These are phyloP conservation scores for Sternotherus odoratus DNA, from an alignment of 2,797 vertebrate species.

Conservation along the genomic window DNA sequence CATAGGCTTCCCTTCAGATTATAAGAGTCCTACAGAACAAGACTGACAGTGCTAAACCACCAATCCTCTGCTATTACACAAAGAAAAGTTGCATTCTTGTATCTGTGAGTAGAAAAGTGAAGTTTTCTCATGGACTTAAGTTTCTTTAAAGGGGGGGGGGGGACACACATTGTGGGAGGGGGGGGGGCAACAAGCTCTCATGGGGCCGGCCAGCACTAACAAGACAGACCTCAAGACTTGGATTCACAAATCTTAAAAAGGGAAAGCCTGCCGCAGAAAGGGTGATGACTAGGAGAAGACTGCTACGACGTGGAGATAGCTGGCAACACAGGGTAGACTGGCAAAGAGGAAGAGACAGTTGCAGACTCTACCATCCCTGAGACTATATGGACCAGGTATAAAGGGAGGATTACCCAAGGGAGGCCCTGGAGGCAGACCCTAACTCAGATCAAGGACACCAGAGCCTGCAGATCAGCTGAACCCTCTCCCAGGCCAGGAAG, in stretches of 20 bases:
- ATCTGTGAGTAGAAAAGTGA: fast-evolving
- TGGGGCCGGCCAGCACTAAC: not conserved
- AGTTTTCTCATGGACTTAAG: fast-evolving
- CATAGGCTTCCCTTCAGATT: not conserved
- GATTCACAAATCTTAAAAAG: not conserved
- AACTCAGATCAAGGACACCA: not conserved
- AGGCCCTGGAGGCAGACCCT: not conserved
- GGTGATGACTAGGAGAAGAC: not conserved
- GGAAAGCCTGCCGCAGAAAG: not conserved
- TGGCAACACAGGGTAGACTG: not conserved
- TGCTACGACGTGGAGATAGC: not conserved
- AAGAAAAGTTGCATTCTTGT: not conserved
- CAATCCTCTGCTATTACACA: not conserved
- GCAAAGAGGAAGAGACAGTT: not conserved
- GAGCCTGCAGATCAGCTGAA: not conserved
- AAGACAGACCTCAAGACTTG: not conserved
- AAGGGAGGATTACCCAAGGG: not conserved
- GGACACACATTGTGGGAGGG: not conserved
- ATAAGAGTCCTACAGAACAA: not conserved
- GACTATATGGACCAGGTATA: not conserved
- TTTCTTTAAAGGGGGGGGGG: no score
- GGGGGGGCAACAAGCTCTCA: not conserved
- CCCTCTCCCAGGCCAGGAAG: not conserved
- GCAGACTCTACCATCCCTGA: not conserved
- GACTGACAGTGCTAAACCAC: not conserved